phyloP scores from a whole-genome alignment of 2,797 vertebrate species.

The Ctenochaetus hawaiiensis region DNA sequence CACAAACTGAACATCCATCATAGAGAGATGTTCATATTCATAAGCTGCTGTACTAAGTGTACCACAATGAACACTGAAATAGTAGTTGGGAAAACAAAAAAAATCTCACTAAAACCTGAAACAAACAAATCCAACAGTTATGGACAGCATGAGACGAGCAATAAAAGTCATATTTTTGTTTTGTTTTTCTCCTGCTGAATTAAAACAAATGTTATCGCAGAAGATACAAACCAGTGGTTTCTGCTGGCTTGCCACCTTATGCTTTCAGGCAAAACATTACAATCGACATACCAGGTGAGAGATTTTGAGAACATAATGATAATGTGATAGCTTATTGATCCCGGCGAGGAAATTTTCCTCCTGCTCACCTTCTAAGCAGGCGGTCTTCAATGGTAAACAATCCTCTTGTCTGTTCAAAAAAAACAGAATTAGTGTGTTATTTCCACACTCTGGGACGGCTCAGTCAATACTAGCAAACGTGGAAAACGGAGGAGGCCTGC shows the following conservation, averaged over 20 bases:
- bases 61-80: neutral
- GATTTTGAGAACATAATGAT: constrained; percentile 43
- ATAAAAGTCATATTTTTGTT: neutral
- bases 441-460: constrained; percentile 11
- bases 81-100: neutral
- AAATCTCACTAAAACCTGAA: neutral
- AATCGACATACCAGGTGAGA: neutral
- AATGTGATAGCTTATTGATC: constrained; percentile 52
- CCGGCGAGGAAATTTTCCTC: constrained; percentile 24
- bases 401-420: constrained; percentile 13
- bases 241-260: neutral
- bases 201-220: neutral
- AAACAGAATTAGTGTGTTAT: constrained; percentile 27
- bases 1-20: neutral
- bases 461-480: constrained; percentile 38
- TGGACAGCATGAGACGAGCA: neutral
- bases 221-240: neutral
- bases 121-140: neutral
- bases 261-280: constrained; percentile 13
- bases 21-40: neutral
- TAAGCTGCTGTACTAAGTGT: neutral
- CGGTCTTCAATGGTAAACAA: constrained; percentile 47
- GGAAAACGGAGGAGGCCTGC: constrained; percentile 21
- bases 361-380: constrained; percentile 11
- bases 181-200: constrained; percentile 5